Percentiles rank a stretch among this genome's conserved stretches.
These are phyloP conservation scores for Sapayoa aenigma DNA, from an alignment of 2,113 vertebrate genomes.

Conservation along the genomic window DNA sequence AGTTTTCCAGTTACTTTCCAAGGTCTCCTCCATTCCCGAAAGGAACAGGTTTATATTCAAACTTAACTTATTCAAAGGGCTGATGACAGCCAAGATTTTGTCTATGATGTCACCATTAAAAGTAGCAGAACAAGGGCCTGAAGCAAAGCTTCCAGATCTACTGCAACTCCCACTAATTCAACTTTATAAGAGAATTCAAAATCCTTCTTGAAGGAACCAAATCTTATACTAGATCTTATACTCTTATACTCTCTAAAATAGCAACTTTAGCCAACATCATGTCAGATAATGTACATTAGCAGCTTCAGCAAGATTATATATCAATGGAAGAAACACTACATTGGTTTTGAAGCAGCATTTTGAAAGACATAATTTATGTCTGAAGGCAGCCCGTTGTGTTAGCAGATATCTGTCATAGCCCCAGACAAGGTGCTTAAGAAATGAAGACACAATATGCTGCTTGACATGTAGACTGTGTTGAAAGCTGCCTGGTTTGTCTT, in stretches of 20 bases:
- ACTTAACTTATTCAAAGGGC: background rate
- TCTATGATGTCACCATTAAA: background rate
- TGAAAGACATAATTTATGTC: background rate
- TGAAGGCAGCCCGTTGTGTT: background rate
- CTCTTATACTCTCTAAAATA: background rate
- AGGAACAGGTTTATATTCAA: background rate
- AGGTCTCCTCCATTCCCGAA: background rate
- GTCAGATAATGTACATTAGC: background rate
- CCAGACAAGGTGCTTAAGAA: background rate
- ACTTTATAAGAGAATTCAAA: background rate
- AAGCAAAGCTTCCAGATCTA: background rate
- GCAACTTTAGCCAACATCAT: background rate
- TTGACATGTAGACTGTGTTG: background rate
- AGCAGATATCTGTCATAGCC: background rate
- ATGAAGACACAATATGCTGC: background rate
- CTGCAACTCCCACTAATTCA: background rate
- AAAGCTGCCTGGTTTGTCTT: background rate
- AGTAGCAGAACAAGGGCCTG: background rate
- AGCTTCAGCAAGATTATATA: background rate
- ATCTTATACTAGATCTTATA: background rate
- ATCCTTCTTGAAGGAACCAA: background rate
- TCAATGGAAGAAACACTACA: background rate
- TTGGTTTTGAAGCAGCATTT: background rate
- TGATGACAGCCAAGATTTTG: background rate
- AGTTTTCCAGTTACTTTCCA: background rate